Evolutionary conservation across 2,888 invertebrate genomes (phyloP), one percentile per base, ranked within the genome.

Genomic region (Coecobrya sp.): DNA sequence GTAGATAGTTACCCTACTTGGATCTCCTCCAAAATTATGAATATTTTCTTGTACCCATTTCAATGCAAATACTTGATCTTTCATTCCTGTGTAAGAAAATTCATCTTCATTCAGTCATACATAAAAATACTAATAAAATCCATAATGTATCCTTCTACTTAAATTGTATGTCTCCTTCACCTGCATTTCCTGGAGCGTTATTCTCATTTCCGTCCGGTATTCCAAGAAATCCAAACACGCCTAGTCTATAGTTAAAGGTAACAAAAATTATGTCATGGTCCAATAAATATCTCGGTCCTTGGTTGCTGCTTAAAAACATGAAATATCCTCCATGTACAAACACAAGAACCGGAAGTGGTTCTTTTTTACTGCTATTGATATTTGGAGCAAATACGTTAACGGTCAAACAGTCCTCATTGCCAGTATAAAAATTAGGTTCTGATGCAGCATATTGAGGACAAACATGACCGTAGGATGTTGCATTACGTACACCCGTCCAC

Each of bases 181-280:
- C 91, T 59, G 81, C 82, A 70, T 92, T 92, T 52, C 92, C 92
- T 0, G 88, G 68, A 13, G 92, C 88, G 42, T 92, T 76, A n/a
- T 45, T 52, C 10, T 36, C 76, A 76, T 76, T 25, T 13, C 25
- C 49, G 30, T 85, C 88, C 0, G 76, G 49, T 76, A 27, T 25
- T 8, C 49, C 49, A 52, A 92, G 49, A 68, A 92, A 92, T 13
- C 92, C 92, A 13, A 89, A 55, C n/a, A 27, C 82, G 0, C 82
- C 89, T 11, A 89, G n/a, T 30, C 88, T 13, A 22, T 59, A 87
- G 27, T 87, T 87, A 25, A 87, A 87, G 7, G 36, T 87, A 0
- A 76, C 87, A 22, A 36, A 42, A 59, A 87, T 27, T 2, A 87
- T 25, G 22, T 76, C 59, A 59, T 87, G 87, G 27, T 87, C 87